Conservation (phyloP, 2,797 vertebrate genomes). For the Chelon labrosus region DNA sequence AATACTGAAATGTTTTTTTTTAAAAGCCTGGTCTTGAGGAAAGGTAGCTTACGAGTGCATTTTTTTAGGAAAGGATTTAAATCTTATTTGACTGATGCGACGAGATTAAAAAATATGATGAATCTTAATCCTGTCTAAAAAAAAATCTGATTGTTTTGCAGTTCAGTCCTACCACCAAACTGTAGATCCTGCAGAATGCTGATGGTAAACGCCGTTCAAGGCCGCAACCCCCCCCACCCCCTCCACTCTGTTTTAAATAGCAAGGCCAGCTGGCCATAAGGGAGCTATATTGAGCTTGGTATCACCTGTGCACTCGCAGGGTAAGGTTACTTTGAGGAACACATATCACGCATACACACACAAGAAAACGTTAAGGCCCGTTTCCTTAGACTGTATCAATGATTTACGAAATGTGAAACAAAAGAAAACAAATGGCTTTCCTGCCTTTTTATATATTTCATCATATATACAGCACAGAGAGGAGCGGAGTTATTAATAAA, state of each 20-base stretch:
- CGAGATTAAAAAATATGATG: not conserved
- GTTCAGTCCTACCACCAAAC: conserved; percentile 19
- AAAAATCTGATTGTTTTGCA: conserved; percentile 14
- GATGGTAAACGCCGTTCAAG: conserved; percentile 53
- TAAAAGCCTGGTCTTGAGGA: conserved; percentile 18
- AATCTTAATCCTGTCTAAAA: conserved; percentile 35
- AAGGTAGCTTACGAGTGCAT: not conserved
- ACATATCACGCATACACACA: conserved; percentile 55
- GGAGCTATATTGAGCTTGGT: conserved; percentile 85
- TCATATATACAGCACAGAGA: conserved; percentile 13
- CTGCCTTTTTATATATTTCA: conserved; percentile 15
- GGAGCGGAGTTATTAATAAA: conserved; percentile 28
- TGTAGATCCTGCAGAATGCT: conserved; percentile 64
- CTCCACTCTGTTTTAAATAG: conserved; percentile 84
- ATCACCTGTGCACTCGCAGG: conserved; percentile 83
- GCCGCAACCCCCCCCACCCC: conserved; percentile 16
- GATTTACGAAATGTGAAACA: conserved; percentile 42
- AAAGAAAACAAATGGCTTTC: conserved; percentile 14
- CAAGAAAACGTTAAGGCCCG: conserved; percentile 41
- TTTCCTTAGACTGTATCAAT: conserved; percentile 48
- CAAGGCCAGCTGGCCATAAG: conserved; percentile 82
- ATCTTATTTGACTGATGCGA: not conserved
- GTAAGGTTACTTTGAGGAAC: conserved; percentile 78
- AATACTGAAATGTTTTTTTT: not conserved
- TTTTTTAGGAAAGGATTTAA: not conserved